Evolutionary conservation across 2,113 vertebrate species (phyloP).

Genomic region (Strigops habroptila): DNA sequence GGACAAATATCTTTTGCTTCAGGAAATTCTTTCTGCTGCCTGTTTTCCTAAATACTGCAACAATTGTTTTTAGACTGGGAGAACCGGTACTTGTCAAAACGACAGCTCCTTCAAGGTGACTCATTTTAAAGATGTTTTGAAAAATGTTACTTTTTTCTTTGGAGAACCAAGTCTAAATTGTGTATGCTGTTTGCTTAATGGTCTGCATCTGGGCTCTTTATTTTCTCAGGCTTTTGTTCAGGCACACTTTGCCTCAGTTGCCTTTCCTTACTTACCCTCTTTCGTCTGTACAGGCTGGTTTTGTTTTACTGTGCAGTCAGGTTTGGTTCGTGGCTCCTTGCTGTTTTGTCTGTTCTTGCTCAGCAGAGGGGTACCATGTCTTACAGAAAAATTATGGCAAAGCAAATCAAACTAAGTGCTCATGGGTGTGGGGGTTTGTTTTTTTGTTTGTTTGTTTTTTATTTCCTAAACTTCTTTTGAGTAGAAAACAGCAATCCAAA

Average conservation of each 20-base stretch:
- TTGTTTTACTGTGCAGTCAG: background rate
- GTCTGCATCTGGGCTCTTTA: background rate
- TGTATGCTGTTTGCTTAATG: background rate
- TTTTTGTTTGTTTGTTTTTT: background rate
- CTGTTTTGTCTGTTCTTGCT: background rate
- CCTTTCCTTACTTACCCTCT: background rate
- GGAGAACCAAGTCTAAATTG: background rate
- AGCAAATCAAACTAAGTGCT: background rate
- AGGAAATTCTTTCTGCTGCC: background rate
- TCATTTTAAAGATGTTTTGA: background rate
- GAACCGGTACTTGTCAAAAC: background rate
- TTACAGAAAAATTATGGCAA: background rate
- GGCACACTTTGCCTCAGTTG: background rate
- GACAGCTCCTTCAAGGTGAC: background rate
- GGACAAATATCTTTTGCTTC: background rate
- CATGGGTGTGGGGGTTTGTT: background rate
- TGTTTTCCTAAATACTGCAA: background rate
- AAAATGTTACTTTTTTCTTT: background rate
- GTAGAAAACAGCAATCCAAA: background rate
- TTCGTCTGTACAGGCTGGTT: background rate
- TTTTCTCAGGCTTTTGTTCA: background rate
- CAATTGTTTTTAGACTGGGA: background rate
- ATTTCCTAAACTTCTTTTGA: background rate
- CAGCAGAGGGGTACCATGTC: conserved; percentile 21
- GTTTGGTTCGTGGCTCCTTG: background rate